Conservation (phyloP, 2,888 invertebrate genomes). For the Cremastinae sp. region DNA sequence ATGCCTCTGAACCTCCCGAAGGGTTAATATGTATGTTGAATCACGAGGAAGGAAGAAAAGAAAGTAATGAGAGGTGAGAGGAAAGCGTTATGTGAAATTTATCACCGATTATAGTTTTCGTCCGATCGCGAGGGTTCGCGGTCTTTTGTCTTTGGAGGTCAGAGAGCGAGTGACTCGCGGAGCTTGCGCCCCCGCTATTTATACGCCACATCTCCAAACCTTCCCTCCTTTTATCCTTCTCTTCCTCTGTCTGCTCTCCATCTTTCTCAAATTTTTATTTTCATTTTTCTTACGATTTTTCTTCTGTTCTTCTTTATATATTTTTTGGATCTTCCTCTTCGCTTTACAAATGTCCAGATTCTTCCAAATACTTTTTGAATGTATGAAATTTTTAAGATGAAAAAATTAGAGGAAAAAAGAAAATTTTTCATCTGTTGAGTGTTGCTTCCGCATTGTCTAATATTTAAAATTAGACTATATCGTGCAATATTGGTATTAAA, state of each 20-base stretch:
- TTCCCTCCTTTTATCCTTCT: constrained; percentile 44
- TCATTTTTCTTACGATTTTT: no score
- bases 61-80: neutral
- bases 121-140: constrained; percentile 25
- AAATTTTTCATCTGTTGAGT: no score
- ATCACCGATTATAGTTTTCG: constrained; percentile 40
- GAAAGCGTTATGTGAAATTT: neutral
- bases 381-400: no score
- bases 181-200: constrained; percentile 77
- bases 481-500: no score
- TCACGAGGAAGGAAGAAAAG: neutral
- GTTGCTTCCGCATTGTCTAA: no score
- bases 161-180: constrained; percentile 77
- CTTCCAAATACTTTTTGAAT: no score
- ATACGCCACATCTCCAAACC: constrained; percentile 68
- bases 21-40: neutral
- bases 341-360: no score
- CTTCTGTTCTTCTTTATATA: no score
- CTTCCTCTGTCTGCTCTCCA: constrained; percentile 47
- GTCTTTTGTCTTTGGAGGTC: constrained; percentile 74
- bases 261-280: constrained; percentile 8
- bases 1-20: neutral
- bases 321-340: no score
- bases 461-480: no score
- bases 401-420: no score